Conservation (phyloP, 2,888 invertebrate genomes). For the Tinea semifulvella region DNA sequence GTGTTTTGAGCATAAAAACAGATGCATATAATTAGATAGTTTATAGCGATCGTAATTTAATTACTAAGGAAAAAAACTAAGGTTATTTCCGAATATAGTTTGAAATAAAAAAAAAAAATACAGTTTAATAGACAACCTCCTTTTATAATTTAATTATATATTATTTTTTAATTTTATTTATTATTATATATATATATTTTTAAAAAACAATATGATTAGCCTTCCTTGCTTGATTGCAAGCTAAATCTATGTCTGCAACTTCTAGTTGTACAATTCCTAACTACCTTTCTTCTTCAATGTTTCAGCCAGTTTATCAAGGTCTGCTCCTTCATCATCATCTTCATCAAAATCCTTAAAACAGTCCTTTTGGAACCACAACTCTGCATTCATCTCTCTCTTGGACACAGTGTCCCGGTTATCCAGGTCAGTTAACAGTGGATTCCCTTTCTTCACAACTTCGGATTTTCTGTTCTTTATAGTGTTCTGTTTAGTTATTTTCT, state of each 20-base stretch:
- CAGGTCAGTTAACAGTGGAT: conserved; percentile 83
- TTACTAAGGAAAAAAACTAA: too few relatives aligned
- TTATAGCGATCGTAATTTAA: not conserved
- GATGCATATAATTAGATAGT: not conserved
- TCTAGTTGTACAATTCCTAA: too few relatives aligned
- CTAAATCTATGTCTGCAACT: too few relatives aligned
- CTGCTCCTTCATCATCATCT: conserved; percentile 88
- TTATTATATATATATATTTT: too few relatives aligned
- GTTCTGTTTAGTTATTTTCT: conserved; percentile 48
- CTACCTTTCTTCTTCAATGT: conserved; percentile 78
- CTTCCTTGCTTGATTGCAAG: too few relatives aligned
- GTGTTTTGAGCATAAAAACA: not conserved
- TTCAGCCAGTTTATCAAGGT: conserved; percentile 81
- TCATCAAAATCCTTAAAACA: conserved; percentile 81
- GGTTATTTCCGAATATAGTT: too few relatives aligned
- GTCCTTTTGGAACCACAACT: conserved; percentile 89
- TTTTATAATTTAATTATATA: too few relatives aligned
- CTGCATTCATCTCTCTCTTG: conserved; percentile 79
- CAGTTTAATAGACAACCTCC: too few relatives aligned
- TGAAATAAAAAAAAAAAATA: too few relatives aligned
- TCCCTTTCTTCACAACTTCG: conserved; percentile 43
- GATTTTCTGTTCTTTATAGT: conserved; percentile 44
- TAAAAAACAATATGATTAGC: too few relatives aligned
- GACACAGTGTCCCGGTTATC: conserved; percentile 79
- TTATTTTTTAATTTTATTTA: too few relatives aligned